phyloP scores from a whole-genome alignment of 2,113 vertebrate species.

The Leiothrix lutea region DNA sequence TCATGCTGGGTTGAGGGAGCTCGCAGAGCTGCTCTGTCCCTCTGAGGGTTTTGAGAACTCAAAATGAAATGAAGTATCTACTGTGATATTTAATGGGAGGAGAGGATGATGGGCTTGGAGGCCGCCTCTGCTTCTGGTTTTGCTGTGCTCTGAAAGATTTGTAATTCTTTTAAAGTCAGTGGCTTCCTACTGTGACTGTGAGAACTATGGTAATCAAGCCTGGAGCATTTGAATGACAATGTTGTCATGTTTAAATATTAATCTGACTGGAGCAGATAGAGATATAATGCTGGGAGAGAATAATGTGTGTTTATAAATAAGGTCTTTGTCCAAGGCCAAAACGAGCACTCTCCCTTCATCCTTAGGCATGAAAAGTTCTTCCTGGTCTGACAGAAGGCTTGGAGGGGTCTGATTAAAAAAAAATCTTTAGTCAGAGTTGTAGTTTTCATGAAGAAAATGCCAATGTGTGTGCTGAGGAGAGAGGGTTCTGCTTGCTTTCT shows the following conservation, averaged over 20 bases:
- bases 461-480: background rate
- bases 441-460: background rate
- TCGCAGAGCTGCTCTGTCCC: background rate
- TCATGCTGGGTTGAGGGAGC: background rate
- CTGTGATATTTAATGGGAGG: background rate
- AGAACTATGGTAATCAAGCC: background rate
- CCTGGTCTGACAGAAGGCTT: background rate
- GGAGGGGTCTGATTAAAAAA: background rate
- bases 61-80: background rate
- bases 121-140: background rate
- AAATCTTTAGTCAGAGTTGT: background rate
- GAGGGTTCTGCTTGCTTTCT: background rate
- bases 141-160: background rate
- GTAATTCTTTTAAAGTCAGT: background rate
- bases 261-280: background rate
- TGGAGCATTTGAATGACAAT: constrained; percentile 11
- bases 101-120: background rate
- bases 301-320: background rate
- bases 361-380: background rate
- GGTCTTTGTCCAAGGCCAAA: background rate
- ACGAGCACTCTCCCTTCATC: background rate
- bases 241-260: background rate
- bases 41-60: background rate
- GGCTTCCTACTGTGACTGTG: background rate
- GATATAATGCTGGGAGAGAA: background rate